Evolutionary conservation across 2,888 invertebrate species (phyloP).

Genomic region (Apamea sordens): DNA sequence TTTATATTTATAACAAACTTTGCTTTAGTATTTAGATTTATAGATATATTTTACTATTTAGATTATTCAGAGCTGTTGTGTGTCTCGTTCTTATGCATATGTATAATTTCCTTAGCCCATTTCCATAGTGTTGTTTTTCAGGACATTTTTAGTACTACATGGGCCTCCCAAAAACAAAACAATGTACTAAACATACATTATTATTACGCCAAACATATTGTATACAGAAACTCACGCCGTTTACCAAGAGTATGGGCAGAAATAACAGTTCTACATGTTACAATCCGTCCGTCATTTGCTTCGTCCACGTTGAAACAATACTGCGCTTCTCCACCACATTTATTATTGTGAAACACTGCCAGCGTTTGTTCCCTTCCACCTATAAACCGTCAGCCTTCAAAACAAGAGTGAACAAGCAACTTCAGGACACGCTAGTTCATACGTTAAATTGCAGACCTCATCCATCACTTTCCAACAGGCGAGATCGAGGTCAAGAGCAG

Average conservation of each 20-base stretch:
- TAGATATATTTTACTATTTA: constrained; percentile 34
- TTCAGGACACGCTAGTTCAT: neutral
- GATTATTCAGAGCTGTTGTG: constrained; percentile 8
- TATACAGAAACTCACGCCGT: neutral
- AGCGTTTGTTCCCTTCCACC: neutral
- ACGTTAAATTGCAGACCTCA: neutral
- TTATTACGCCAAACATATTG: neutral
- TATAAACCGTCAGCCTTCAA: neutral
- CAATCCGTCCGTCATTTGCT: neutral
- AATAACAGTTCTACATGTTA: neutral
- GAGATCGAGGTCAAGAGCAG: neutral
- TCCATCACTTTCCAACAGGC: neutral
- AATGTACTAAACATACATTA: neutral
- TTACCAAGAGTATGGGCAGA: neutral
- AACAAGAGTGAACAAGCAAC: too few relatives aligned
- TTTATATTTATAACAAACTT: constrained; percentile 58
- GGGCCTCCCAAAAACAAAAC: neutral
- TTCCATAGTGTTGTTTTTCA: neutral
- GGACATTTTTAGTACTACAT: neutral
- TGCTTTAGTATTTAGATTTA: too few relatives aligned
- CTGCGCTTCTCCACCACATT: neutral
- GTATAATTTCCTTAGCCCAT: neutral
- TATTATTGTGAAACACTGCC: neutral
- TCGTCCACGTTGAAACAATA: neutral
- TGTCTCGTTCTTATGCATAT: neutral